Conservation (phyloP, 2,797 vertebrate species). For the Gambusia yucatana region DNA sequence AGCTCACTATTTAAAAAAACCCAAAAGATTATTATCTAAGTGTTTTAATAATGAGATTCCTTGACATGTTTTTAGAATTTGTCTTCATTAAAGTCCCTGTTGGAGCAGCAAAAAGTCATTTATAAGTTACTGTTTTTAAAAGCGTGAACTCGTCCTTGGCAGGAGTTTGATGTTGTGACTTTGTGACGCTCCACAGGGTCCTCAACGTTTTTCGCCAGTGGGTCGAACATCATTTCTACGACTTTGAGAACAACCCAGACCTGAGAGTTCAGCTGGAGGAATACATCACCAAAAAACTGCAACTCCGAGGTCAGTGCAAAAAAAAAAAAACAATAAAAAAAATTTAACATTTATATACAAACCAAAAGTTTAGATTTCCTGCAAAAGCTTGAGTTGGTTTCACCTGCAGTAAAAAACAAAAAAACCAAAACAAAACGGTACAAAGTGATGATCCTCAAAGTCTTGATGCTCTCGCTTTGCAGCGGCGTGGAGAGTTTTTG, state of each 20-base stretch:
- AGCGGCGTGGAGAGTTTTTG: neutral
- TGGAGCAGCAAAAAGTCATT: neutral
- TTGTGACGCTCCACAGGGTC: conserved; percentile 78
- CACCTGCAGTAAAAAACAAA: neutral
- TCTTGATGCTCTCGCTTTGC: neutral
- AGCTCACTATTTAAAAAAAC: neutral
- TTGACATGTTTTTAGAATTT: neutral
- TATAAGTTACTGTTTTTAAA: neutral
- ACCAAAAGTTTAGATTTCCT: neutral
- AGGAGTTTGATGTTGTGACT: neutral
- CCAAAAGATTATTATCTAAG: neutral
- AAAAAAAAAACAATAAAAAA: too few relatives aligned
- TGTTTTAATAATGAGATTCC: neutral
- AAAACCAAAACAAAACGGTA: too few relatives aligned
- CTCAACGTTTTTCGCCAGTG: conserved; percentile 98
- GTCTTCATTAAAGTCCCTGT: neutral
- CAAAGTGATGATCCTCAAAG: neutral
- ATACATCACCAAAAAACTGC: conserved; percentile 91
- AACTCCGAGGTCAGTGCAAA: conserved; percentile 83
- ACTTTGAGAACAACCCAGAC: conserved; percentile 95
- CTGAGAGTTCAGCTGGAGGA: conserved; percentile 90
- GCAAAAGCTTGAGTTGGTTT: neutral
- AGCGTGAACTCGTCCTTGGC: neutral
- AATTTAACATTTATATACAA: neutral
- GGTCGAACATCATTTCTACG: conserved; percentile 99